phyloP scores from a whole-genome alignment of 1,140 invertebrate species.

The Psilanteris sp. region DNA sequence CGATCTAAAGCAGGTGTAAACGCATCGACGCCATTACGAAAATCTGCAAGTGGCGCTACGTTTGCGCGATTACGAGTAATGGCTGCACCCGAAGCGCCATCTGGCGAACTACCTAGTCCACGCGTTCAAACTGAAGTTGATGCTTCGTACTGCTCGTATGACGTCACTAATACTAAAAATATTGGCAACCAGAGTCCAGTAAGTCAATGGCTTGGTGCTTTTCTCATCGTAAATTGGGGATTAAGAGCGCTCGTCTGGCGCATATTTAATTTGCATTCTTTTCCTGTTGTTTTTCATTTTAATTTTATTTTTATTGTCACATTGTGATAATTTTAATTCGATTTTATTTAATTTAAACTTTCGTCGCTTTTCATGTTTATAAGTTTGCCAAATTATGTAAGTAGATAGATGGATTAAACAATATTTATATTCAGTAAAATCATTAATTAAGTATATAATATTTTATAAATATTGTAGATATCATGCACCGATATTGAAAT shows the following conservation, averaged over 20 bases:
- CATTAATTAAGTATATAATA: too few species aligned
- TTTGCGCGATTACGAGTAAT: constrained; percentile 75
- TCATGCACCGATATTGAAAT: too few species aligned
- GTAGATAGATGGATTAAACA: too few species aligned
- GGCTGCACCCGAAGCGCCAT: constrained; percentile 69
- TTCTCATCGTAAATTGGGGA: background rate
- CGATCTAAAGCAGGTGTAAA: constrained; percentile 71
- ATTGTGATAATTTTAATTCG: too few species aligned
- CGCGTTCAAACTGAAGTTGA: constrained; percentile 82
- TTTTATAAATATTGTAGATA: too few species aligned
- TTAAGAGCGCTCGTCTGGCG: constrained; percentile 20
- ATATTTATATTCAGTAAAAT: too few species aligned
- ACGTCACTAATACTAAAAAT: constrained; percentile 76
- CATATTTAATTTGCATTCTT: too few species aligned
- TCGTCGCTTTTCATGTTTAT: too few species aligned
- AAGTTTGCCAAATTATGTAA: too few species aligned
- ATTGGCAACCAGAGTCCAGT: constrained; percentile 77
- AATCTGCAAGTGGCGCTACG: constrained; percentile 76
- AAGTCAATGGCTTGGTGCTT: constrained; percentile 38
- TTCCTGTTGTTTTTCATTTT: too few species aligned
- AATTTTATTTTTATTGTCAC: too few species aligned
- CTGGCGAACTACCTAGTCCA: constrained; percentile 80
- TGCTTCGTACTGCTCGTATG: constrained; percentile 81
- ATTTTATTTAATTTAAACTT: too few species aligned
- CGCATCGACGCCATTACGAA: constrained; percentile 71